Evolutionary conservation across 2,888 invertebrate species (phyloP), one percentile per base, ranked within the genome.

Genomic region (Volucella inflata): DNA sequence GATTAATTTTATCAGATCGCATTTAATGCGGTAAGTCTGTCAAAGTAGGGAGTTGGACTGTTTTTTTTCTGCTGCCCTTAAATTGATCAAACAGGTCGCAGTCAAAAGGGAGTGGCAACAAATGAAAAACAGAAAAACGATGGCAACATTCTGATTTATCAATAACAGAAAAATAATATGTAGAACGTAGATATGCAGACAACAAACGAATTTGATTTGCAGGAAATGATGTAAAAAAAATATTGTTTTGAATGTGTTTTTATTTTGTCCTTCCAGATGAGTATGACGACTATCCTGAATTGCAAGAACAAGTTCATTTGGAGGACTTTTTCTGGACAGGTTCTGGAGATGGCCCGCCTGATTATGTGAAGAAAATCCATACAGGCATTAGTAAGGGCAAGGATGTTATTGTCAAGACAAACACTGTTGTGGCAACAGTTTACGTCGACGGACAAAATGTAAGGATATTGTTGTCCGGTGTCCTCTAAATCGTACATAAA

Each of bases 311-410:
- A 79, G 89, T 92, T 2, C 91, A 91, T 42, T 89, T 97, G 75
- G 97, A 97, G 89, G 97, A 97, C 91, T 97, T 97, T 92, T 96
- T 97, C 91, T 97, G 97, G 97, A 96, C 96, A 0, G 97, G 97
- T 0, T 96, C 96, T 0, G 97, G 97, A 0, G 97, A 97, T 90
- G 97, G 96, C 0, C 95, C 95, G 0, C 94, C 94, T 9, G 93
- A 94, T 0, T 92, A 90, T 76, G 87, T 91, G 8, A 91, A 90
- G 87, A 91, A 91, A 74, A 91, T 92, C 11, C 92, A 91, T 79
- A 91, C 94, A 92, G 89, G 93, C 93, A 88, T 94, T 92, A 89
- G 93, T 93, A 55, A 94, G 93, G 75, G 91, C 88, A 82, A 92
- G 89, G 89, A 91, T 88, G 93, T 95, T 9, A 93, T 95, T 50